Conservation (phyloP, 2,888 invertebrate species). For the Lepidochrysops patricia region DNA sequence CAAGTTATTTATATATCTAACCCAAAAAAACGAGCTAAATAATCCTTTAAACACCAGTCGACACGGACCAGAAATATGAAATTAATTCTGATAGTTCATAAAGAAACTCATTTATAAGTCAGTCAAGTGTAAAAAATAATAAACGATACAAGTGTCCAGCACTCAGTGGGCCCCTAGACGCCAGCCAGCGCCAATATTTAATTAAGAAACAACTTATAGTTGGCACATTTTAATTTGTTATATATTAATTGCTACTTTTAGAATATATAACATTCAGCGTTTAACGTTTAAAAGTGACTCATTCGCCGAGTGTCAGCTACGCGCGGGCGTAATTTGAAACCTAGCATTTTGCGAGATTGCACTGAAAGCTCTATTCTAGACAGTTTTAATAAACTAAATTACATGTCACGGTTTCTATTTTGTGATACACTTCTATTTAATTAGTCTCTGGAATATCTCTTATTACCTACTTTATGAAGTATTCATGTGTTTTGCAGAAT, state of each 20-base stretch:
- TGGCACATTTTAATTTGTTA: slow-evolving; percentile 1
- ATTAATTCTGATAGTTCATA: no score
- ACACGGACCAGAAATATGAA: no score
- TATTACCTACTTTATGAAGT: no score
- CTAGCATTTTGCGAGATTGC: not conserved
- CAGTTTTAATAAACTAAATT: not conserved
- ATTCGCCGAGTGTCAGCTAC: not conserved
- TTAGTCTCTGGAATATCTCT: no score
- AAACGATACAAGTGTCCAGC: not conserved
- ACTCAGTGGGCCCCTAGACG: not conserved
- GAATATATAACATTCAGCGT: not conserved
- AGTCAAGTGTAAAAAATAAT: not conserved
- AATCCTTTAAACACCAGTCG: no score
- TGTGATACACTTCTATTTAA: not conserved
- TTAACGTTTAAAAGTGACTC: not conserved
- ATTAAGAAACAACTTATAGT: not conserved
- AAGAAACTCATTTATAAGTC: no score
- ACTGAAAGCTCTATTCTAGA: not conserved
- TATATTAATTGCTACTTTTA: not conserved
- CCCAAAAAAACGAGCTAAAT: no score
- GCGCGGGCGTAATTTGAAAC: not conserved
- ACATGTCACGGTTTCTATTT: not conserved
- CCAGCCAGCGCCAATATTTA: not conserved
- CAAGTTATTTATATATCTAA: no score
- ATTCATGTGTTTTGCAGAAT: no score